Evolutionary conservation across 1,140 invertebrate genomes (phyloP).

Genomic region (Anoplolepis gracilipes): DNA sequence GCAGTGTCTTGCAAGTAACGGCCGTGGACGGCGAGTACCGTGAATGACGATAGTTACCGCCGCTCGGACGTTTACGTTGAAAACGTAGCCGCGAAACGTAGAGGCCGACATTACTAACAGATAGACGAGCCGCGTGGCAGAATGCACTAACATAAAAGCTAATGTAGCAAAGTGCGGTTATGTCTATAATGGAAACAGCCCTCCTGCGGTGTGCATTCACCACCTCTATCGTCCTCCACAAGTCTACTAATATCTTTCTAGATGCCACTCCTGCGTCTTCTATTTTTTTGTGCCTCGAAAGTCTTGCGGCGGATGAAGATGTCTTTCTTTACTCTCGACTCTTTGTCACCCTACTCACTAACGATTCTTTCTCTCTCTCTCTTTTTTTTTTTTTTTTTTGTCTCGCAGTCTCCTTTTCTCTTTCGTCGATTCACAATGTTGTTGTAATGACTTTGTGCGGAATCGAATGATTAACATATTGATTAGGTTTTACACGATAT

Average conservation of each 20-base stretch:
- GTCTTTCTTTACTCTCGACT: slow-evolving; percentile 6
- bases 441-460: not conserved
- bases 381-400: not conserved
- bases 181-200: slow-evolving; percentile 71
- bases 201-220: slow-evolving; percentile 55
- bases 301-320: slow-evolving; percentile 32
- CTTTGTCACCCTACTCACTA: not conserved
- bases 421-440: not conserved
- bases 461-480: not conserved
- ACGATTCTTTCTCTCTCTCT: not conserved
- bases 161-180: slow-evolving; percentile 78
- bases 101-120: slow-evolving; percentile 73
- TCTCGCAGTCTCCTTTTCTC: not conserved
- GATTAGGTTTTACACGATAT: too few species aligned
- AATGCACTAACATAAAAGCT: slow-evolving; percentile 78
- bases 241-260: slow-evolving; percentile 71
- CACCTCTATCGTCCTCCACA: slow-evolving; percentile 33
- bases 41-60: slow-evolving; percentile 71
- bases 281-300: slow-evolving; percentile 45
- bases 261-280: slow-evolving; percentile 67
- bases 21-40: slow-evolving; percentile 42
- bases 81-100: slow-evolving; percentile 58
- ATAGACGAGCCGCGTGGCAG: slow-evolving; percentile 70
- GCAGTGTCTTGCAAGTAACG: slow-evolving; percentile 71
- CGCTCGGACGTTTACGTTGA: slow-evolving; percentile 64